Conservation (phyloP, 2,797 vertebrate genomes). For the Spinus olivaceus region DNA sequence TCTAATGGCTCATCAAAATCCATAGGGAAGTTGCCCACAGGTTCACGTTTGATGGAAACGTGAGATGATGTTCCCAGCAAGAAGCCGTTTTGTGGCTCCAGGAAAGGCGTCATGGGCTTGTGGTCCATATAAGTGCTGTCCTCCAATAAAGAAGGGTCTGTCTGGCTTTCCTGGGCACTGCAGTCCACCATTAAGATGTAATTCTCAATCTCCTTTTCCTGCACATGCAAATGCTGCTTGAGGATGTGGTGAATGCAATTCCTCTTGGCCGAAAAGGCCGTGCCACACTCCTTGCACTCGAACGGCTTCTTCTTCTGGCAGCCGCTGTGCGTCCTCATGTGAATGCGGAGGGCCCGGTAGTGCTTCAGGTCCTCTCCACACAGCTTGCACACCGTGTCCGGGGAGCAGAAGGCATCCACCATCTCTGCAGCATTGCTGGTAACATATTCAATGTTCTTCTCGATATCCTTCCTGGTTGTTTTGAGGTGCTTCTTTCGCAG, state of each 20-base stretch:
- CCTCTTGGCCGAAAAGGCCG: slow-evolving; percentile 90
- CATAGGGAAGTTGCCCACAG: slow-evolving; percentile 64
- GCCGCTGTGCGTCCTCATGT: slow-evolving; percentile 91
- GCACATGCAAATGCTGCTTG: slow-evolving; percentile 92
- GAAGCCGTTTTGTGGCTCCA: slow-evolving; percentile 77
- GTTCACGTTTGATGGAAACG: slow-evolving; percentile 85
- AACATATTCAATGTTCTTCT: slow-evolving; percentile 95
- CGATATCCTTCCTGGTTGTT: slow-evolving; percentile 93
- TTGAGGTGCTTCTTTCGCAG: slow-evolving; percentile 96
- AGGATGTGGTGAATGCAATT: slow-evolving; percentile 96
- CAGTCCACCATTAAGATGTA: slow-evolving; percentile 82
- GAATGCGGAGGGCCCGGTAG: slow-evolving; percentile 91
- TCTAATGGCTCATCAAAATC: slow-evolving; percentile 88
- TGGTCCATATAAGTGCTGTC: slow-evolving; percentile 63
- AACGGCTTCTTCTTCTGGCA: slow-evolving; percentile 92
- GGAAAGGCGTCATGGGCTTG: slow-evolving; percentile 69
- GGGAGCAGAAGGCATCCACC: slow-evolving; percentile 78
- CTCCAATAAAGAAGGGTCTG: slow-evolving; percentile 58
- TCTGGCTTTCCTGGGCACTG: slow-evolving; percentile 49
- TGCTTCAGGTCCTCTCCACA: slow-evolving; percentile 90
- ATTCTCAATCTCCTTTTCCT: slow-evolving; percentile 90
- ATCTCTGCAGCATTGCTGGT: slow-evolving; percentile 82
- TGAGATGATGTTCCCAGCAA: slow-evolving; percentile 59
- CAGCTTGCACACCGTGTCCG: slow-evolving; percentile 86
- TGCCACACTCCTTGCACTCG: slow-evolving; percentile 90